These are phyloP conservation scores for Tetrapedia diversipes DNA, from an alignment of 2,888 invertebrate species.

Conservation along the genomic window DNA sequence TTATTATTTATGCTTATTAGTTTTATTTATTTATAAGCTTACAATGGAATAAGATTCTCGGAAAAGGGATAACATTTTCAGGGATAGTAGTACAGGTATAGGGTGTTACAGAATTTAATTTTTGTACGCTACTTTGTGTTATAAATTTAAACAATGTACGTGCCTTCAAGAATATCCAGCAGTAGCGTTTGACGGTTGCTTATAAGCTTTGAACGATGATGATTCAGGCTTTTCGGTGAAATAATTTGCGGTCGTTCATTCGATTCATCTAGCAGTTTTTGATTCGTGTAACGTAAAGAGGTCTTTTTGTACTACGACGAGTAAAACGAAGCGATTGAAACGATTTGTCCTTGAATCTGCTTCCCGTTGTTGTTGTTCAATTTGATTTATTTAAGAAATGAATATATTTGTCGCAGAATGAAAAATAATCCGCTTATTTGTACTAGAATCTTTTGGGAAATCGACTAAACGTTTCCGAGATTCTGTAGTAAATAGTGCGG, in stretches of 20 bases:
- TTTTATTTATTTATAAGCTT: too few relatives aligned
- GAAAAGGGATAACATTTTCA: too few relatives aligned
- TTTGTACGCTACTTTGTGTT: background rate
- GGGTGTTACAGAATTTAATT: too few relatives aligned
- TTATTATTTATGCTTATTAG: too few relatives aligned
- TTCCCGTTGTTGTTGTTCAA: background rate
- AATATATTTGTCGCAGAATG: background rate
- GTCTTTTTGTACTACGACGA: slow-evolving; percentile 9
- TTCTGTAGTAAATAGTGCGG: too few relatives aligned
- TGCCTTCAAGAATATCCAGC: background rate
- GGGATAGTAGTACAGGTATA: too few relatives aligned
- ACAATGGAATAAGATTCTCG: too few relatives aligned
- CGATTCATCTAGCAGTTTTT: background rate
- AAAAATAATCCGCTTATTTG: too few relatives aligned
- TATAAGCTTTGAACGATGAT: background rate
- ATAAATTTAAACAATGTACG: background rate
- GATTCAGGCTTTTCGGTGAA: slow-evolving; percentile 12
- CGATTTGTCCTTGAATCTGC: slow-evolving; percentile 16
- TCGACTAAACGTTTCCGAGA: too few relatives aligned
- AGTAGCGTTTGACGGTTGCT: background rate
- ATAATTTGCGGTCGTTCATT: slow-evolving; percentile 7
- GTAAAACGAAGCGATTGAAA: slow-evolving; percentile 24
- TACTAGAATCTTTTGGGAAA: too few relatives aligned
- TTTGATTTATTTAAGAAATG: background rate
- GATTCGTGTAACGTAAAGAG: slow-evolving; percentile 19